Base-by-base conservation (phyloP, 2,113 vertebrate species). In the Otocyon megalotis region DNA sequence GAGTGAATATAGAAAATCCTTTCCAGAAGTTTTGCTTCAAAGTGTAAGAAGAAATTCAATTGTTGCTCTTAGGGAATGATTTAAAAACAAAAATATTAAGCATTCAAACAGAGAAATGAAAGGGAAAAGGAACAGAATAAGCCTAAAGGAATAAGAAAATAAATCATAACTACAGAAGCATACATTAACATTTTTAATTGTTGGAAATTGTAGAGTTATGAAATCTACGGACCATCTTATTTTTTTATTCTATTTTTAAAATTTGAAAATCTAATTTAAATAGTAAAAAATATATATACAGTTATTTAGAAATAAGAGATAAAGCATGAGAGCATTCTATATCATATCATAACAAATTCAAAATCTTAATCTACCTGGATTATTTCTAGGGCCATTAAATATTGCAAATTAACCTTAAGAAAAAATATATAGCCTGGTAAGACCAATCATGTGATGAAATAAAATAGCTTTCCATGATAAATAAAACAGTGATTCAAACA, bases 341-440 rank as follows among this genome's bases (percentile, higher is more conserved):
- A 77, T 35, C 9, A 32, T 43, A n/a, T 2, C 50, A n/a, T 43
- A 63, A 89, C 72, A 65, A 90, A 60, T 71, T 94, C 30, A 90
- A 96, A 91, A n/a, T 67, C 32, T 88, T 81, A 69, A 43, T 79
- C 19, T 9, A 32, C 22, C 81, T 96, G 67, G 7, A 30, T 74
- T 82, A 92, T 82, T 48, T 94, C 53, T 26, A 35, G 20, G 26
- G 2, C 26, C 20, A 80, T 74, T 92, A 83, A 88, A 94, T 95
- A 56, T 26, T n/a, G 20, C 3, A 77, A 93, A 85, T 54, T 28
- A 72, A 32, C 14, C 50, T 93, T 35, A 86, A 74, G 69, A 84
- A 69, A 13, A 88, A 72, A 86, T 43, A 82, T 43, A 71, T 76
- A 92, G 17, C 4, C 19, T 63, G n/a, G 80, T 80, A 94, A 8